Conservation (phyloP, 2,888 invertebrate species). For the Standfussiana lucernea region DNA sequence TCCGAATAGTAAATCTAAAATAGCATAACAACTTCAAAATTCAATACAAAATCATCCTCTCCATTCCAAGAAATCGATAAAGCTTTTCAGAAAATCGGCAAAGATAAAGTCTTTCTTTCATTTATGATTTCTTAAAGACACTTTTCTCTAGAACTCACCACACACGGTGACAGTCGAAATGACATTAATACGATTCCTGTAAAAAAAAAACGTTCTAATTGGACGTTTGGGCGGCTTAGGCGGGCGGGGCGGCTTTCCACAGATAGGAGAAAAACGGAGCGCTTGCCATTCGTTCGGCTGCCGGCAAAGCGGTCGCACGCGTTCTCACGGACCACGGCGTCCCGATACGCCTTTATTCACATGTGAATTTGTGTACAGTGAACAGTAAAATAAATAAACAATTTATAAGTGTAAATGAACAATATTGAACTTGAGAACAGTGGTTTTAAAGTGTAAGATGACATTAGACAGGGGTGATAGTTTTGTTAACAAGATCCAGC, state of each 20-base stretch:
- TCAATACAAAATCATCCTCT: conserved; percentile 43
- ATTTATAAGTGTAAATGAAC: conserved; percentile 50
- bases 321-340: conserved; percentile 39
- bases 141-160: conserved; percentile 62
- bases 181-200: conserved; percentile 78
- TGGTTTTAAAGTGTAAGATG: conserved; percentile 80
- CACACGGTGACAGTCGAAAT: conserved; percentile 65
- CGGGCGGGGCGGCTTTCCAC: conserved; percentile 84
- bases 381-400: conserved; percentile 48
- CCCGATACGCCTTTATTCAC: conserved; percentile 38
- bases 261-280: conserved; percentile 77
- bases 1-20: conserved; percentile 53
- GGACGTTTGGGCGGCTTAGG: conserved; percentile 78
- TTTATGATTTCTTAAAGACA: conserved; percentile 55
- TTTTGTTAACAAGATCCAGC: conserved; percentile 88
- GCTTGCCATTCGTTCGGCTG: conserved; percentile 77
- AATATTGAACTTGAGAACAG: conserved; percentile 43
- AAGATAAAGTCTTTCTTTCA: conserved; percentile 32
- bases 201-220: conserved; percentile 77
- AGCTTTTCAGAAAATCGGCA: conserved; percentile 21
- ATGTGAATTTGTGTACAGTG: conserved; percentile 58
- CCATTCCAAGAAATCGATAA: conserved; percentile 35
- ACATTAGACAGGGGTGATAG: conserved; percentile 88
- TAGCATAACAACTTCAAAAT: conserved; percentile 48
- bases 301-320: conserved; percentile 80